Conservation (phyloP, 1,140 invertebrate species). For the Penaeus chinensis region DNA sequence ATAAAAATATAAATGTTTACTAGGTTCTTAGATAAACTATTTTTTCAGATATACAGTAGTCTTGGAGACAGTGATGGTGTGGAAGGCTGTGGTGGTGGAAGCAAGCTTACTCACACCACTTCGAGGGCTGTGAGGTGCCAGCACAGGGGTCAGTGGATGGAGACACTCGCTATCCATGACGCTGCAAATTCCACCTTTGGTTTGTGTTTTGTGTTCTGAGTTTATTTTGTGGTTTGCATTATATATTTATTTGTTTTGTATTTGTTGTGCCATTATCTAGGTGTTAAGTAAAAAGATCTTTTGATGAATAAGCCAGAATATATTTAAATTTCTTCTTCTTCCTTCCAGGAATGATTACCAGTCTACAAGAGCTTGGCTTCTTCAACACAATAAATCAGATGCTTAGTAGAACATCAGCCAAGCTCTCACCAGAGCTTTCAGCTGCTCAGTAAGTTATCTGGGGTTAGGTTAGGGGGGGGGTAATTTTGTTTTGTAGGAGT, state of each 20-base stretch:
- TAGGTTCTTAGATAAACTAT: not conserved
- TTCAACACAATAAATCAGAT: not conserved
- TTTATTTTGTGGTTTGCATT: too few species aligned
- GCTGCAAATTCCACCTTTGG: slow-evolving; percentile 14
- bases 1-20: too few species aligned
- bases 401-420: not conserved
- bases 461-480: too few species aligned
- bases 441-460: slow-evolving; percentile 13
- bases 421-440: not conserved
- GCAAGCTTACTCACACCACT: not conserved
- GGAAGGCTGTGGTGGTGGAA: slow-evolving; percentile 1
- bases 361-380: slow-evolving; percentile 12
- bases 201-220: not conserved
- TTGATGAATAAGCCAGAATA: too few species aligned
- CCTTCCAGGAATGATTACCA: slow-evolving; percentile 20
- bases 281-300: too few species aligned
- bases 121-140: not conserved
- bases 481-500: too few species aligned
- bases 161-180: slow-evolving; percentile 18
- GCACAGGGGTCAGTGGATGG: slow-evolving; percentile 29
- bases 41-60: slow-evolving; percentile 6
- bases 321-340: too few species aligned
- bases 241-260: too few species aligned
- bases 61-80: slow-evolving; percentile 26
- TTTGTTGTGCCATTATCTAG: too few species aligned